Percentiles rank a stretch among this genome's conserved stretches.
phyloP scores from a whole-genome alignment of 2,888 invertebrate genomes.

The Rhingia rostrata region DNA sequence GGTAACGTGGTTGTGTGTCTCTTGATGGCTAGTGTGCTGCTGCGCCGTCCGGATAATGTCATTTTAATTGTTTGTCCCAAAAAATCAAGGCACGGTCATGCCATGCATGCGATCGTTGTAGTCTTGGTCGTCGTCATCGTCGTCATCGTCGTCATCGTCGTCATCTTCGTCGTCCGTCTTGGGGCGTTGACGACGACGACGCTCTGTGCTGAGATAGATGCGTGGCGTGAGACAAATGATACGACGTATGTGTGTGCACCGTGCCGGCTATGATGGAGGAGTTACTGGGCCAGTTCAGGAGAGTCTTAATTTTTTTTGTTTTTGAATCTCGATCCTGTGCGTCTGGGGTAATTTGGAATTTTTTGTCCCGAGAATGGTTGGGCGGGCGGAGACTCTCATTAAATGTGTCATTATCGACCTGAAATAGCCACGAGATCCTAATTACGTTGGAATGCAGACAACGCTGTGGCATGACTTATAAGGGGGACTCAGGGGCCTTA shows the following conservation, averaged over 20 bases:
- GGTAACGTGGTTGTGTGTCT: constrained; percentile 33
- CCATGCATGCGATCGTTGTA: constrained; percentile 53
- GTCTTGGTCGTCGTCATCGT: constrained; percentile 27
- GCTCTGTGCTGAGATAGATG: constrained; percentile 62
- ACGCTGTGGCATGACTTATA: neutral
- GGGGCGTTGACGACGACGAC: constrained; percentile 63
- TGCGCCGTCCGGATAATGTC: constrained; percentile 66
- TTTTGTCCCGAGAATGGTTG: constrained; percentile 68
- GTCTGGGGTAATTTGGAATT: constrained; percentile 48
- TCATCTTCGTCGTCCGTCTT: constrained; percentile 26
- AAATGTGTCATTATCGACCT: constrained; percentile 75
- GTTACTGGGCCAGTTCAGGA: constrained; percentile 31
- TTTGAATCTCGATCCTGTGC: neutral
- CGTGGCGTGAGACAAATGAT: constrained; percentile 73
- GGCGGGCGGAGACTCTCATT: constrained; percentile 64
- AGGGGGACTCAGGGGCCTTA: constrained; percentile 17
- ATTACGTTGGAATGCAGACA: constrained; percentile 74
- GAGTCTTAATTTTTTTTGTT: neutral
- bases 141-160: constrained; percentile 7
- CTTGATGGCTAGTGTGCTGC: constrained; percentile 52
- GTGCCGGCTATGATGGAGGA: constrained; percentile 49
- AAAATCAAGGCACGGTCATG: constrained; percentile 67
- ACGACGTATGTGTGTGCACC: constrained; percentile 7
- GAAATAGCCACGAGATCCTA: constrained; percentile 76
- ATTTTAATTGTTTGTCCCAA: constrained; percentile 75